A percentile compares a stretch with the other conserved stretches of the same genome.
These are phyloP conservation scores for Tetheella fluctuosa DNA, from an alignment of 2,888 invertebrate species.

Conservation along the genomic window DNA sequence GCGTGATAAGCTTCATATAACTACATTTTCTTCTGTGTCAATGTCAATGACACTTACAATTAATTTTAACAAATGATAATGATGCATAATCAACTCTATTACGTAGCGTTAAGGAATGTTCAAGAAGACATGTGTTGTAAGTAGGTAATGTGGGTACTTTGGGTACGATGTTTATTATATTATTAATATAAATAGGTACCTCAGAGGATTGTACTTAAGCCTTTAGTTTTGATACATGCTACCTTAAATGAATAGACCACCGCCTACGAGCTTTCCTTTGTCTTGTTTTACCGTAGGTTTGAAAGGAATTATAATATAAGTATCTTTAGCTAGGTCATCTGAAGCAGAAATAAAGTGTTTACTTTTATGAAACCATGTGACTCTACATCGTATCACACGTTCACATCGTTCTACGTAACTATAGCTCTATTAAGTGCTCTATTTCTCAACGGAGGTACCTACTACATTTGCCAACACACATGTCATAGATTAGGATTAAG, in stretches of 20 bases:
- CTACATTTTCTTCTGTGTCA: no score
- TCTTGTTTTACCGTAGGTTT: not conserved
- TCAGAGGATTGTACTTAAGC: not conserved
- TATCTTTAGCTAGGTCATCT: no score
- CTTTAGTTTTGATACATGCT: not conserved
- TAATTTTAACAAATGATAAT: not conserved
- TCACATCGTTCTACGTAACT: no score
- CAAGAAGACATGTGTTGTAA: not conserved
- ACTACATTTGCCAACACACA: no score
- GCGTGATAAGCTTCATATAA: not conserved
- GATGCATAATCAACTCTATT: not conserved
- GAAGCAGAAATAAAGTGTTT: no score
- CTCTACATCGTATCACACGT: no score
- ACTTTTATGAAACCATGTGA: no score
- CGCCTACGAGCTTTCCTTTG: not conserved
- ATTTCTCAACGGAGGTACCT: no score
- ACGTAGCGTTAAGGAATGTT: not conserved
- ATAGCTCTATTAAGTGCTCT: no score
- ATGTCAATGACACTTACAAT: no score
- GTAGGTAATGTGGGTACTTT: not conserved
- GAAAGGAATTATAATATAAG: not conserved
- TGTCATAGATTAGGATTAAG: slow-evolving; percentile 2
- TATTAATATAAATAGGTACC: not conserved
- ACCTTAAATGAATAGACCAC: not conserved
- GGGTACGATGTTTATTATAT: not conserved